A percentile compares a stretch with the other conserved stretches of the same genome.
phyloP scores from a whole-genome alignment of 2,797 vertebrate genomes.

The Amazona finschi region DNA sequence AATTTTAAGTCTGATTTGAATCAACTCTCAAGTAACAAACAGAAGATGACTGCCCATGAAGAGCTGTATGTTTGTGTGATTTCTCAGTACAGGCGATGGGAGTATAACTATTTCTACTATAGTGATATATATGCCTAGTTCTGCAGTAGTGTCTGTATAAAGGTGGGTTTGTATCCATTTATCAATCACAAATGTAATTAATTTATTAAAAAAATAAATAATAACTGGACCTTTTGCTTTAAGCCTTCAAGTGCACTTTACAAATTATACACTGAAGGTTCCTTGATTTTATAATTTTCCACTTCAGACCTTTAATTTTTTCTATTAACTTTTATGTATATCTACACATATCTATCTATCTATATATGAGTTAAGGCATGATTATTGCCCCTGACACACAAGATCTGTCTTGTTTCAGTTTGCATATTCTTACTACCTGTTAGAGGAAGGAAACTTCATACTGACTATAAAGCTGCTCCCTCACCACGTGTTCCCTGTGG shows the following conservation, averaged over 20 bases:
- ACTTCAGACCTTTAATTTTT: background rate
- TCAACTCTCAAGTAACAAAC: background rate
- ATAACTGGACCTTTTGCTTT: background rate
- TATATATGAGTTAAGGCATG: background rate
- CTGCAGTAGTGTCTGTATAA: background rate
- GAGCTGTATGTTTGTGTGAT: background rate
- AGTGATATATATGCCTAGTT: background rate
- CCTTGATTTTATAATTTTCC: background rate
- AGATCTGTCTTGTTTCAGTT: background rate
- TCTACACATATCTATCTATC: background rate
- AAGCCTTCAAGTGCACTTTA: background rate
- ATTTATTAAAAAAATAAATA: background rate
- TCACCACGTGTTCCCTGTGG: background rate
- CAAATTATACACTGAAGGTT: background rate
- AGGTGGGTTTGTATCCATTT: background rate
- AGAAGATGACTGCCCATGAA: background rate
- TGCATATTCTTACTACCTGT: background rate
- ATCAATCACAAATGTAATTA: background rate
- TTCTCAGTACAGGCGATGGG: background rate
- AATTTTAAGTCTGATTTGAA: background rate
- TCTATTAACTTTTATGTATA: background rate
- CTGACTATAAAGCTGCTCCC: background rate
- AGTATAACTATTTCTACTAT: background rate
- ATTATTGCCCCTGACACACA: background rate
- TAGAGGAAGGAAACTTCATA: background rate